Percentiles rank a stretch among this genome's conserved stretches.
phyloP scores from a whole-genome alignment of 2,888 invertebrate genomes.

The Cabera pusaria region DNA sequence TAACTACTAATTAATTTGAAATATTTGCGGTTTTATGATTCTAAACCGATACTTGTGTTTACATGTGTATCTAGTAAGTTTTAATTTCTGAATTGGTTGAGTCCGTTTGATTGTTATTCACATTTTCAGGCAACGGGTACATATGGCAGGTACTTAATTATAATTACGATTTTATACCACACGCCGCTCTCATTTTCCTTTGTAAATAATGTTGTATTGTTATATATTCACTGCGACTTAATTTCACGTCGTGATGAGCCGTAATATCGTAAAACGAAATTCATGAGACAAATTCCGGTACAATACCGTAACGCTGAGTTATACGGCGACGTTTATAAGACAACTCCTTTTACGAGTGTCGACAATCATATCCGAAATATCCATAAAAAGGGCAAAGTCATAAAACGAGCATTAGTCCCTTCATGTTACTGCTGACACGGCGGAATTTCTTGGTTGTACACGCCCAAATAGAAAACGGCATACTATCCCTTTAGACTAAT shows the following conservation, averaged over 20 bases:
- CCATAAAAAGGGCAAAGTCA: conserved; percentile 68
- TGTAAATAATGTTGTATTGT: too few relatives aligned
- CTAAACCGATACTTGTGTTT: conserved; percentile 17
- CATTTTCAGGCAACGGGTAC: too few relatives aligned
- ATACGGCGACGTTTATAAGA: conserved; percentile 52
- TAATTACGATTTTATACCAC: too few relatives aligned
- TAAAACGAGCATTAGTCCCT: conserved; percentile 72
- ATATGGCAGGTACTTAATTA: too few relatives aligned
- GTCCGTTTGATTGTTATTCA: too few relatives aligned
- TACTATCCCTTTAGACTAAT: conserved; percentile 38
- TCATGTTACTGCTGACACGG: conserved; percentile 57
- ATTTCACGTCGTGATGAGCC: conserved; percentile 4
- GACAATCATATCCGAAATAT: conserved; percentile 70
- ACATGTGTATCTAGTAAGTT: too few relatives aligned
- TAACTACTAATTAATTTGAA: conserved; percentile 42
- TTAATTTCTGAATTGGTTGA: too few relatives aligned
- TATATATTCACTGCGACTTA: conserved; percentile 12
- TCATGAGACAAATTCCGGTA: conserved; percentile 24
- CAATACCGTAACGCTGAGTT: conserved; percentile 33
- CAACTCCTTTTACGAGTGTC: conserved; percentile 62
- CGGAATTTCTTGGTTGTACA: conserved; percentile 46
- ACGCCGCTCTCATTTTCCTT: too few relatives aligned
- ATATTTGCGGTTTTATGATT: conserved; percentile 32
- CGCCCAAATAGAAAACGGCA: conserved; percentile 41
- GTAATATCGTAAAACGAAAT: conserved; percentile 20